Evolutionary conservation across 2,113 vertebrate genomes (phyloP).

Genomic region (Heliornis fulica): DNA sequence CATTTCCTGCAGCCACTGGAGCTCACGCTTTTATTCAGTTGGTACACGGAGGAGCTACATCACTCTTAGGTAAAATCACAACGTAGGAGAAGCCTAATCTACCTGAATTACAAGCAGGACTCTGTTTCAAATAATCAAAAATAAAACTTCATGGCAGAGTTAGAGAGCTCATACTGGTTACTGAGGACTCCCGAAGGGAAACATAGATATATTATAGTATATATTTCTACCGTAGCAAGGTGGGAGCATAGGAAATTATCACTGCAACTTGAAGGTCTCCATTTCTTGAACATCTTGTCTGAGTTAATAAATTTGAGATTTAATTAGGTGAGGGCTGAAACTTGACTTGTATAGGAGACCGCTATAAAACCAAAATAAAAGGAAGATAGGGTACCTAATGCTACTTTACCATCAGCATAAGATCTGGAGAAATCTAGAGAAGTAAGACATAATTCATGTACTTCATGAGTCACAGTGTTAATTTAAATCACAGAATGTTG

Average conservation of each 20-base stretch:
- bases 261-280: neutral
- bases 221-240: neutral
- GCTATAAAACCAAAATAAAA: neutral
- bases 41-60: neutral
- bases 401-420: neutral
- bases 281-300: neutral
- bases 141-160: neutral
- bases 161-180: neutral
- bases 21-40: neutral
- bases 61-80: neutral
- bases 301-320: neutral
- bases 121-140: neutral
- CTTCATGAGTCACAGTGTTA: neutral
- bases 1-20: neutral
- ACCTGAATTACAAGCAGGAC: neutral
- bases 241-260: neutral
- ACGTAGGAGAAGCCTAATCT: neutral
- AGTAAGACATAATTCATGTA: neutral
- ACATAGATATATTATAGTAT: too few species aligned
- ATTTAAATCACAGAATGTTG: too few species aligned
- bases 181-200: neutral
- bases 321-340: neutral
- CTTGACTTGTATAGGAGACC: neutral
- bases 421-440: neutral
- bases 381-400: neutral